A percentile compares a stretch with the other conserved stretches of the same genome.
Conservation (phyloP, 2,797 vertebrate species). For the Pseudochromis fuscus region DNA sequence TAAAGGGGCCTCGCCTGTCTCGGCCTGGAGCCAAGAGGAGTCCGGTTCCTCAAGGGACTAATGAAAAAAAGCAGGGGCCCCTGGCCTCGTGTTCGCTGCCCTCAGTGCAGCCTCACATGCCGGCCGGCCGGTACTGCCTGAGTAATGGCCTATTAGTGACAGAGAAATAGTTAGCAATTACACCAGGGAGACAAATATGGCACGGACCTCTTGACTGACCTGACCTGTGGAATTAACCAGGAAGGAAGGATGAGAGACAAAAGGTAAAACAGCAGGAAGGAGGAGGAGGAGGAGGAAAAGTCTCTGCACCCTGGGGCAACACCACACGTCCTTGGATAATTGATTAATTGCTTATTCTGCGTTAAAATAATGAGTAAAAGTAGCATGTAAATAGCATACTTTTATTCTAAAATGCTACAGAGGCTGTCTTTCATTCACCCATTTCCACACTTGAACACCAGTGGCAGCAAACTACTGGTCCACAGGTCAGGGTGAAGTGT, state of each 20-base stretch:
- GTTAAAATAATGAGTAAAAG: neutral
- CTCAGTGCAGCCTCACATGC: conserved; percentile 54
- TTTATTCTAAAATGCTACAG: neutral
- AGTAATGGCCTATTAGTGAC: conserved; percentile 79
- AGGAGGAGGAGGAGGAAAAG: conserved; percentile 1
- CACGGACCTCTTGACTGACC: conserved; percentile 65
- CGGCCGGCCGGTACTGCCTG: conserved; percentile 39
- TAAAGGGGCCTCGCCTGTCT: conserved; percentile 78
- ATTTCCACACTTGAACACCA: neutral
- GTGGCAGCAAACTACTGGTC: neutral
- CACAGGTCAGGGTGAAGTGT: neutral
- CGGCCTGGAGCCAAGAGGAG: conserved; percentile 66
- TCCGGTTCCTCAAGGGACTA: conserved; percentile 72
- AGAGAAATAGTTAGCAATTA: conserved; percentile 70
- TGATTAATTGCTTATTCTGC: too few relatives aligned
- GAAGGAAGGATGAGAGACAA: conserved; percentile 69
- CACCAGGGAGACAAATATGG: conserved; percentile 74
- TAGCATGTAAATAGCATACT: neutral
- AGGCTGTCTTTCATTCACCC: neutral
- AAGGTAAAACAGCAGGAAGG: conserved; percentile 59
- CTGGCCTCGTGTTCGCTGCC: conserved; percentile 58
- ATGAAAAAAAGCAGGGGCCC: conserved; percentile 74
- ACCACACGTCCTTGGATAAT: too few relatives aligned
- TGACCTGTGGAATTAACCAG: conserved; percentile 65
- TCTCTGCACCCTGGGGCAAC: neutral